Evolutionary conservation across 23 tunicate genomes (phyloP).

Genomic region (Trididemnum clinides): DNA sequence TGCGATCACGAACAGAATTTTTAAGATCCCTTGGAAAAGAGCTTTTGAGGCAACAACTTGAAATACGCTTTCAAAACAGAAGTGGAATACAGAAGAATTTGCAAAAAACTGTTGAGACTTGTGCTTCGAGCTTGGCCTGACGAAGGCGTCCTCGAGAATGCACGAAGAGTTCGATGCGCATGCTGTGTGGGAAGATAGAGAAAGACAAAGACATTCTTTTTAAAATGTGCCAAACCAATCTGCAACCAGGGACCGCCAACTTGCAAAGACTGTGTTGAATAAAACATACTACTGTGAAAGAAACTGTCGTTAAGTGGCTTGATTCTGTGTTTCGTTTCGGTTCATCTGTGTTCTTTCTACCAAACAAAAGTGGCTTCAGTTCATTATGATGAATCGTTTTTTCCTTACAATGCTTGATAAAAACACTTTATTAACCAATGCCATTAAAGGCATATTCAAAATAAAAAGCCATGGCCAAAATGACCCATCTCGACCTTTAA

Average conservation of each 20-base stretch:
- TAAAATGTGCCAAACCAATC: background rate
- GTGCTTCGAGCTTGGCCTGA: background rate
- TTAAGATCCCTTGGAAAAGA: background rate
- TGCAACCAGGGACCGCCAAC: slow-evolving; percentile 5
- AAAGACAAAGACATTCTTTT: background rate
- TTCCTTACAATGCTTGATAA: background rate
- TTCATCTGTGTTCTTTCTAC: background rate
- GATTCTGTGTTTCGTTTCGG: background rate
- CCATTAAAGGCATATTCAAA: background rate
- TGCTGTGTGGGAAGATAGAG: background rate
- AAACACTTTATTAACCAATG: background rate
- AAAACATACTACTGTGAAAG: background rate
- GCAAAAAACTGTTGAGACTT: background rate
- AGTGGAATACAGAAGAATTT: background rate
- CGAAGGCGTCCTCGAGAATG: background rate
- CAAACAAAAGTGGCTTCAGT: background rate
- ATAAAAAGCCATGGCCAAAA: background rate
- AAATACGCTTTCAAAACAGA: background rate
- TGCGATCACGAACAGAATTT: background rate
- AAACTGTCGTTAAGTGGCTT: background rate
- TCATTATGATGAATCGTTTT: background rate
- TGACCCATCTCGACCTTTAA: background rate
- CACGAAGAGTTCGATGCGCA: slow-evolving; percentile 1
- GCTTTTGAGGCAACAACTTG: slow-evolving; percentile 5
- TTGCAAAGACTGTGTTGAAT: slow-evolving; percentile 2